A percentile compares a stretch with the other conserved stretches of the same genome.
phyloP scores from a whole-genome alignment of 2,888 invertebrate species.

The Ormyrus thymus region DNA sequence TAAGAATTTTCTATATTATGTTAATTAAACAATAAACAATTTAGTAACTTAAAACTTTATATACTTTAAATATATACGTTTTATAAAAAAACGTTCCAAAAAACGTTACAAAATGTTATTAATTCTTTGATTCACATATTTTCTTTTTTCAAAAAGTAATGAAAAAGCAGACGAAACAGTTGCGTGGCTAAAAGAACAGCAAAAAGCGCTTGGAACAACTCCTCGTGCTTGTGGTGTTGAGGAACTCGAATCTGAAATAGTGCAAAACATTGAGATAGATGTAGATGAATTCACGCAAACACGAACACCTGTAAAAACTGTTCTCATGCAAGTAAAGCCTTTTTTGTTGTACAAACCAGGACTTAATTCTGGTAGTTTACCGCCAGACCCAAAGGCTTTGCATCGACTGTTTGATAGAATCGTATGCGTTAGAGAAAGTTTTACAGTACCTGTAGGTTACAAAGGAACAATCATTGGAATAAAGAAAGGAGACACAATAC shows the following conservation, averaged over 20 bases:
- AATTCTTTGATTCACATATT: too few species aligned
- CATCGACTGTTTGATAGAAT: constrained; percentile 89
- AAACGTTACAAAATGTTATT: too few species aligned
- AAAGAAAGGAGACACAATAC: constrained; percentile 76
- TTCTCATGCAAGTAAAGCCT: constrained; percentile 87
- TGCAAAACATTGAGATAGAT: constrained; percentile 77
- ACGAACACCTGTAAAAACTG: constrained; percentile 74
- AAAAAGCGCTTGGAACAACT: constrained; percentile 77
- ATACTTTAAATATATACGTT: neutral
- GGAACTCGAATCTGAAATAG: constrained; percentile 82
- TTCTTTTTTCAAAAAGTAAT: constrained; percentile 50
- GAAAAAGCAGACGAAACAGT: constrained; percentile 77
- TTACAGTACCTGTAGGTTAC: constrained; percentile 87
- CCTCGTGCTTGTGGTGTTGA: constrained; percentile 83
- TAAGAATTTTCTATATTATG: too few species aligned
- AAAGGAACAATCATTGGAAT: constrained; percentile 91
- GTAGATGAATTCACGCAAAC: constrained; percentile 70
- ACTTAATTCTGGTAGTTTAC: constrained; percentile 76
- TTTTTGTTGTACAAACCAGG: constrained; percentile 82
- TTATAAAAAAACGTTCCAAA: neutral
- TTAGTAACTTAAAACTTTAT: too few species aligned
- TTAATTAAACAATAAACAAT: too few species aligned
- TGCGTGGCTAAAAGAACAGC: constrained; percentile 84
- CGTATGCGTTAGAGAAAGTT: constrained; percentile 84
- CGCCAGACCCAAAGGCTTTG: constrained; percentile 82